Percentiles rank a stretch among this genome's conserved stretches.
Evolutionary conservation across 2,797 vertebrate genomes (phyloP).

Genomic region (Taeniopygia guttata): DNA sequence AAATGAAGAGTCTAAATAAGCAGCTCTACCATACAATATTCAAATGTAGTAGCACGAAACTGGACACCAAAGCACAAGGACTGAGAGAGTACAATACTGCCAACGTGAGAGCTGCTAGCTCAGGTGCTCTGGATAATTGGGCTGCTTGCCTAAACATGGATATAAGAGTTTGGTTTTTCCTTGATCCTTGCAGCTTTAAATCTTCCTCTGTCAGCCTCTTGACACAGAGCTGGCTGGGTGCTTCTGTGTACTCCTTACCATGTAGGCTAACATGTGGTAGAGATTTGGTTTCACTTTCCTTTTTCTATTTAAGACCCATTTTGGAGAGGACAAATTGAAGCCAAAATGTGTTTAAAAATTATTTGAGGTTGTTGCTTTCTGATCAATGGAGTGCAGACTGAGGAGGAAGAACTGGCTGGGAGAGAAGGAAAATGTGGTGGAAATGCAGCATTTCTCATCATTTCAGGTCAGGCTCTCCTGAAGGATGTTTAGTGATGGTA

Average conservation of each 20-base stretch:
- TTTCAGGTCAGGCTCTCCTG: background rate
- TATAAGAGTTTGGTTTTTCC: background rate
- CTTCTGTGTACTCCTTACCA: background rate
- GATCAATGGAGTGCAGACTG: background rate
- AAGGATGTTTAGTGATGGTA: background rate
- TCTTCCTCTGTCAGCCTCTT: background rate
- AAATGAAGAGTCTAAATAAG: background rate
- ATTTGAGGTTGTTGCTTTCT: background rate
- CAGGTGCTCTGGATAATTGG: background rate
- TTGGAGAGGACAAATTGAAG: background rate
- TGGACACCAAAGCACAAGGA: background rate
- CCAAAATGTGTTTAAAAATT: background rate
- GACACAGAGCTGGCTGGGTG: fast-evolving
- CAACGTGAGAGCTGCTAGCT: background rate
- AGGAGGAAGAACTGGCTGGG: background rate
- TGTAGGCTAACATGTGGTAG: fast-evolving
- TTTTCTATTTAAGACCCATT: background rate
- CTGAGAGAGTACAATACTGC: background rate
- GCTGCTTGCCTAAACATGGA: background rate
- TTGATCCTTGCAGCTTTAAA: background rate
- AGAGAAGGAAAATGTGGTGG: background rate
- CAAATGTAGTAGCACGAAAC: background rate
- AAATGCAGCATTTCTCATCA: background rate
- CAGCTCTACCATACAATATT: background rate
- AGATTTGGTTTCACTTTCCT: background rate